Evolutionary conservation across 1,140 invertebrate species (phyloP), one percentile per base, ranked within the genome.

Genomic region (Globodera ellingtonae): DNA sequence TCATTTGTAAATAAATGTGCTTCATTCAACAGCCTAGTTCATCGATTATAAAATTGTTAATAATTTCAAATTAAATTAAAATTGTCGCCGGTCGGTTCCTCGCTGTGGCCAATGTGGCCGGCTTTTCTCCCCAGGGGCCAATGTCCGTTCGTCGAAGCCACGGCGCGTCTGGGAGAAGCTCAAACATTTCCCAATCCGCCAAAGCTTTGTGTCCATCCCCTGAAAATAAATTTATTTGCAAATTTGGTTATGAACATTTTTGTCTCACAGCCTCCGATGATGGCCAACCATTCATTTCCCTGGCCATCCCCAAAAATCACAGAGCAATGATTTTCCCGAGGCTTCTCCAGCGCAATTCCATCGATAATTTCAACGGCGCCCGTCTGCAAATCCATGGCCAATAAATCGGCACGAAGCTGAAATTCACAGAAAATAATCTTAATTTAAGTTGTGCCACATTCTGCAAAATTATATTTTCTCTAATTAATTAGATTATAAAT

Each of bases 11-110:
- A 52, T 52, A 35, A 35, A 35, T 35, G 35, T 35, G 35, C 35
- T 35, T 35, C 35, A 35, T 35, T 35, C 35, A 35, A 52, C 50
- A 52, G 50, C 7, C 7, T 52, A 52, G 10, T 4, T 6, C 50
- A 52, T 52, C 50, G 10, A 52, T 52, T 52, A 52, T 9, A 52
- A 8, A 8, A 52, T 9, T 9, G 10, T 52, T 52, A 52, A 52
- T 13, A 7, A 18, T 62, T 62, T 62, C n/a, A 70, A 15, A 70
- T 24, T 47, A 70, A 18, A 70, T 47, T 35, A 13, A 21, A 35
- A 70, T 24, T 70, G 67, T 21, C 21, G 67, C 67, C 35, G 67
- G 9, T 47, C 67, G 24, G 67, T 70, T 70, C 67, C 67, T 70
- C 10, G n/a, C 35, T 47, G 67, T 70, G 46, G 9, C 46, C 35